phyloP scores from a whole-genome alignment of 2,113 vertebrate genomes.

The Platichthys flesus region DNA sequence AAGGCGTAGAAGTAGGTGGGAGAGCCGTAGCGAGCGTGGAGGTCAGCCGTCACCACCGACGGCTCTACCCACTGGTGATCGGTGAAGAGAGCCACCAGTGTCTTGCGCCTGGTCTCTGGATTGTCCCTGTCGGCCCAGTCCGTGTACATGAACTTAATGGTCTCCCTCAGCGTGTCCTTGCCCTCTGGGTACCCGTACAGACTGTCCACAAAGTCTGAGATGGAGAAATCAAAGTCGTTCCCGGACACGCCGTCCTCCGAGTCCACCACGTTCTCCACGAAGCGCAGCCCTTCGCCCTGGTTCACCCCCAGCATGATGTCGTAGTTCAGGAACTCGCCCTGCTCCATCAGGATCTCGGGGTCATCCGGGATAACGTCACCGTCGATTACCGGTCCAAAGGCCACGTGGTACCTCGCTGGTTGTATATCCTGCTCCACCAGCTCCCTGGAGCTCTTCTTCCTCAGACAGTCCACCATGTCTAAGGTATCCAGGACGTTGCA shows the following conservation, averaged over 20 bases:
- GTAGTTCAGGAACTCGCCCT: conserved; percentile 99
- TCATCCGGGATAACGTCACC: conserved; percentile 98
- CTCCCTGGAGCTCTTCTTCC: conserved; percentile 96
- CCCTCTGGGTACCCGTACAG: conserved; percentile 98
- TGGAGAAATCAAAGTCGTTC: conserved; percentile 97
- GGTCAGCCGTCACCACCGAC: conserved; percentile 94
- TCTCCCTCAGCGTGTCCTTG: conserved; percentile 96
- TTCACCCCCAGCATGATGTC: conserved; percentile 99
- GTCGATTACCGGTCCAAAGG: conserved; percentile 97
- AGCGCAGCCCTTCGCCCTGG: conserved; percentile 97
- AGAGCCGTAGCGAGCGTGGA: conserved; percentile 96
- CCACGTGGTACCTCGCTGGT: conserved; percentile 96
- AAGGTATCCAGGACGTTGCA: conserved; percentile 97
- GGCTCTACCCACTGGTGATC: conserved; percentile 99
- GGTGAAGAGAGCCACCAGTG: conserved; percentile 96
- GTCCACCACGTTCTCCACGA: conserved; percentile 98
- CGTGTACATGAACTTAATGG: conserved; percentile 99
- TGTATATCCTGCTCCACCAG: conserved; percentile 99
- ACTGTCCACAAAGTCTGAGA: conserved; percentile 99
- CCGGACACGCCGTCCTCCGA: conserved; percentile 96
- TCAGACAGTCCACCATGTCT: conserved; percentile 98
- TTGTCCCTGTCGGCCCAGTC: conserved; percentile 99
- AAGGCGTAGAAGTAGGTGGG: conserved; percentile 99
- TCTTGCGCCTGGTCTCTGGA: conserved; percentile 95
- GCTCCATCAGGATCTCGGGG: conserved; percentile 98